Evolutionary conservation across 2,888 invertebrate genomes (phyloP), one percentile per base, ranked within the genome.

Genomic region (Xylota segnis): DNA sequence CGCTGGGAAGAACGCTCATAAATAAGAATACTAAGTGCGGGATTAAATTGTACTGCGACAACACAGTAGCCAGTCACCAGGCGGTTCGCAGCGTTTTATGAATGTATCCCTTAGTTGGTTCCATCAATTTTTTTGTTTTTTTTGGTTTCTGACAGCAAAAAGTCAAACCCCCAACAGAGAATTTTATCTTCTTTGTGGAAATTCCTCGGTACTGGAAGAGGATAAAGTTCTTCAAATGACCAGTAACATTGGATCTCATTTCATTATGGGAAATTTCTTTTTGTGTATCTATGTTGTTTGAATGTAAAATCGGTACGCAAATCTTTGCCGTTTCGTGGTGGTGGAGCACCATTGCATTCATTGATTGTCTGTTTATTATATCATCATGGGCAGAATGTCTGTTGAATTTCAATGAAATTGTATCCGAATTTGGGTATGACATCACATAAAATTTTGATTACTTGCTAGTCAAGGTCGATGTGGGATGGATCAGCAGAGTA

Each of bases 21-120:
- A 63, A 74, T 63, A 43, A 63, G 47, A 52, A 40, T 9, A 43
- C 14, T 12, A 29, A 63, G 32, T 18, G 7, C 27, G 29, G 45
- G 50, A 72, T 72, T 72, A 59, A 27, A 72, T 27, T 32, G 16
- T 34, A 37, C 37, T 61, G 59, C 47, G 27, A 59, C 58, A 32
- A 32, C 12, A 54, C 40, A 43, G 23, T 23, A 23, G 23, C 3
- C 43, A 43, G 14, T 14, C 43, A 43, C 43, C 40, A 40, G n/a
- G n/a, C 40, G 5, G 5, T 43, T 43, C 5, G 16, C 7, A 45
- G 16, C 6, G 45, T 45, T 45, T 45, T 45, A 45, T 45, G 43
- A 45, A 5, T 45, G 14, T 5, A 16, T 6, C 45, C 16, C 16
- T 18, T 18, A 14, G 47, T 10, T 23, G 50, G 5, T 23, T 47